Base-by-base conservation (phyloP, 2,888 invertebrate species). In the Eledona agricola region DNA sequence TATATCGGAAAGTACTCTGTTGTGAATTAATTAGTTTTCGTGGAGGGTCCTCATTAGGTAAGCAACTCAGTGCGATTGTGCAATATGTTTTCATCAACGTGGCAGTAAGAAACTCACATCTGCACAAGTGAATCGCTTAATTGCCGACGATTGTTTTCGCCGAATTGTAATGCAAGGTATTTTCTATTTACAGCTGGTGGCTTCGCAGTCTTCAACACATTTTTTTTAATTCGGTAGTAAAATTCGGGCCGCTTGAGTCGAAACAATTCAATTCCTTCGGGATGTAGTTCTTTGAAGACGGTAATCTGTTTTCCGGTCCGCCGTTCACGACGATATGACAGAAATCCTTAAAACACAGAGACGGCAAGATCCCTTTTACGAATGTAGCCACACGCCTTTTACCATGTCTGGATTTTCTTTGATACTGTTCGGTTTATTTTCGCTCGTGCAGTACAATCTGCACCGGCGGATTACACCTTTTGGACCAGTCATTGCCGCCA, bases 271-370 rank as follows among this genome's bases (percentile, higher is more conserved):
- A 47, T 51, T 51, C 51, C 29, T 25, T 42, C 34, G 7, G 13
- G 20, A 38, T 15, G 52, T 58, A 55, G 50, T 47, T 55, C 57
- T 57, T 53, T 60, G 57, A 59, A 51, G 55, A 26, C 32, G 17
- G 26, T 60, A 60, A 60, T 59, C 57, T 51, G 57, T 55, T 58
- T 58, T 57, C 45, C 55, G 32, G 57, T 47, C 57, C 49, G 46
- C 22, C 42, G 47, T 35, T 16, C 45, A 46, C 43, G 51, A 42
- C 47, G 47, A 52, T 55, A 50, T 45, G 43, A 43, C 43, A 43
- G 56, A 56, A 56, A 56, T 53, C 50, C 54, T 53, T 50, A 45
- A 57, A 57, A 57, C 55, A 46, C 28, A 53, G 31, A 11, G 28
- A 37, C 17, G 9, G 10, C 26, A n/a, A 16, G 42, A 42, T 42